Evolutionary conservation across 1,140 invertebrate genomes (phyloP).

Genomic region (Sitodiplosis mosellana): DNA sequence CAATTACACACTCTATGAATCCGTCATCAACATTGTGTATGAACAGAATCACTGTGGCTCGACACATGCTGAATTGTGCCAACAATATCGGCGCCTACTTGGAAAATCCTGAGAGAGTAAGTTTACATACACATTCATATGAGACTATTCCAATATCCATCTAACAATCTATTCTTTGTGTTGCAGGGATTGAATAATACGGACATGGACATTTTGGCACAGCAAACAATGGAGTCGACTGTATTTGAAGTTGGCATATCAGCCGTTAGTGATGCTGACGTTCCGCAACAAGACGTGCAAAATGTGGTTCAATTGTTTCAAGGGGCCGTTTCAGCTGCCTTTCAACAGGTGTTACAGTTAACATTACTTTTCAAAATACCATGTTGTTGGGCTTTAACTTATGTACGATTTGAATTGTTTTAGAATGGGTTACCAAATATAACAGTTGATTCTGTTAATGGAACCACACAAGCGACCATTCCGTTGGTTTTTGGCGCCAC

Average conservation of each 20-base stretch:
- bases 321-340: constrained; percentile 20
- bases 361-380: not conserved
- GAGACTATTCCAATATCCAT: no score
- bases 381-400: no score
- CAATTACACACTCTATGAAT: constrained; percentile 1
- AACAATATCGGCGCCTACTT: constrained; percentile 23
- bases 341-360: constrained; percentile 10
- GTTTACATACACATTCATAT: constrained; percentile 1
- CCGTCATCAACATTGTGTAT: constrained; percentile 22
- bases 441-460: no score
- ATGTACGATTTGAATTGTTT: no score
- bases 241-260: constrained; percentile 25
- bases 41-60: constrained; percentile 23
- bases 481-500: no score
- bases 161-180: not conserved
- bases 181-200: constrained; percentile 18
- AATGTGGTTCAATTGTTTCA: constrained; percentile 23
- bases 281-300: constrained; percentile 17
- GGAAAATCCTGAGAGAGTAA: constrained; percentile 18
- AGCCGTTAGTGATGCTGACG: constrained; percentile 11
- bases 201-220: constrained; percentile 20
- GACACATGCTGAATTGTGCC: constrained; percentile 23
- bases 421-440: no score
- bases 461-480: no score
- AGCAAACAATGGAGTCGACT: constrained; percentile 25